A percentile compares a stretch with the other conserved stretches of the same genome.
Evolutionary conservation across 2,113 vertebrate genomes (phyloP).

Genomic region (Sapajus apella): DNA sequence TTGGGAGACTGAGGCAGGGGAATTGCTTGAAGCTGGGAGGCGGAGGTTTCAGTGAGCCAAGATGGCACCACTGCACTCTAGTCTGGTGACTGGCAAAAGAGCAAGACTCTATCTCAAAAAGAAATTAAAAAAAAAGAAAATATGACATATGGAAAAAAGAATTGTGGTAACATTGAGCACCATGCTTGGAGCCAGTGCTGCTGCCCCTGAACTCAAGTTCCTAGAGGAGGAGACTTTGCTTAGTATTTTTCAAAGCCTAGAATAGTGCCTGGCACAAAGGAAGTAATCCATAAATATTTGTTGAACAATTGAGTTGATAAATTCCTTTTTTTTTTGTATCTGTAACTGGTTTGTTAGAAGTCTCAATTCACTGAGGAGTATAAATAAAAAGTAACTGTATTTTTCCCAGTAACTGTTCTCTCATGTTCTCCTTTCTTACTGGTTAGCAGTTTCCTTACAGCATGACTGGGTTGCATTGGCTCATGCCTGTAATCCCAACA

Average conservation of each 20-base stretch:
- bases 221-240: neutral
- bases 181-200: neutral
- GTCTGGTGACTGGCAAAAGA: too few species aligned
- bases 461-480: too few species aligned
- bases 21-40: too few species aligned
- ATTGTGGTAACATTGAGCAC: neutral
- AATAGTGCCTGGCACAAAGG: neutral
- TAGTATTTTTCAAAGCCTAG: neutral
- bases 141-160: neutral
- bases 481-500: too few species aligned
- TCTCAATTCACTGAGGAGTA: neutral
- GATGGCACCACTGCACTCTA: too few species aligned
- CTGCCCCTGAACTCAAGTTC: neutral
- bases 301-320: neutral
- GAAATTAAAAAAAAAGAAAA: neutral
- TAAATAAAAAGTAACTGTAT: neutral
- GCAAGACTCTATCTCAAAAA: too few species aligned
- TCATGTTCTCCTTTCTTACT: neutral
- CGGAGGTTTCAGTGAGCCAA: too few species aligned
- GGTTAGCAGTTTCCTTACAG: neutral
- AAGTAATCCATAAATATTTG: neutral
- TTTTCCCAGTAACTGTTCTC: neutral
- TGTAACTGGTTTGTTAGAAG: neutral
- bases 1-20: too few species aligned
- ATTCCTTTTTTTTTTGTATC: neutral